Percentiles rank a stretch among this genome's conserved stretches.
These are phyloP conservation scores for Chymomyza caudatula DNA, from an alignment of 2,888 invertebrate species.

Conservation along the genomic window DNA sequence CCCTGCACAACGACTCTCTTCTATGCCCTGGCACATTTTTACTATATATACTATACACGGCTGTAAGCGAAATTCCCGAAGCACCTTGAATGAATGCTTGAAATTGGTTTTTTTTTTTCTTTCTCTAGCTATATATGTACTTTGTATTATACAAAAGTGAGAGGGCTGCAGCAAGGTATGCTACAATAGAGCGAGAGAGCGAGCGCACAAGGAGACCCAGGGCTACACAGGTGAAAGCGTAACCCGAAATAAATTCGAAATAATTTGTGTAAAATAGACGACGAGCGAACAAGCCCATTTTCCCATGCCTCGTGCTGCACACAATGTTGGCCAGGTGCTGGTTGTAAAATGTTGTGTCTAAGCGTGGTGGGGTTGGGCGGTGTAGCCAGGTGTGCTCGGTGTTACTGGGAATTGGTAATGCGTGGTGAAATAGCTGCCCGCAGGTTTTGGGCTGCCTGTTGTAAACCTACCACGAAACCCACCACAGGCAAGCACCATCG, in stretches of 20 bases:
- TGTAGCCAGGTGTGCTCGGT: background rate
- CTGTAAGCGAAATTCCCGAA: conserved; percentile 32
- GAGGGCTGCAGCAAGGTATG: background rate
- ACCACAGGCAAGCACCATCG: background rate
- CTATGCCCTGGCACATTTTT: background rate
- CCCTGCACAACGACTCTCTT: background rate
- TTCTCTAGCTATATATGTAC: too few species aligned
- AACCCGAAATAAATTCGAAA: conserved; percentile 64
- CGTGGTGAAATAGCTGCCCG: conserved; percentile 49
- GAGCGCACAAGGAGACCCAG: background rate
- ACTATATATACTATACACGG: background rate
- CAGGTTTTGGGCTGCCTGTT: conserved; percentile 5
- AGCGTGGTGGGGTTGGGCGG: background rate
- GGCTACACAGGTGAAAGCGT: conserved; percentile 10
- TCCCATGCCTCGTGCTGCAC: background rate
- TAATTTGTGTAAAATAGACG: conserved; percentile 67
- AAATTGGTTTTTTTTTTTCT: conserved; percentile 66
- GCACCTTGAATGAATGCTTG: conserved; percentile 63
- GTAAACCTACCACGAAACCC: conserved; percentile 2
- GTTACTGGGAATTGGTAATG: conserved; percentile 1
- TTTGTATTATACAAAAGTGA: too few species aligned
- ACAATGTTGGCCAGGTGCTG: background rate
- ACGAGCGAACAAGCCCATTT: conserved; percentile 15
- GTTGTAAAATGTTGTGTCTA: background rate
- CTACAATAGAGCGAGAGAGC: background rate